Conservation (phyloP, 2,113 vertebrate species). For the Ploceus nigricollis region DNA sequence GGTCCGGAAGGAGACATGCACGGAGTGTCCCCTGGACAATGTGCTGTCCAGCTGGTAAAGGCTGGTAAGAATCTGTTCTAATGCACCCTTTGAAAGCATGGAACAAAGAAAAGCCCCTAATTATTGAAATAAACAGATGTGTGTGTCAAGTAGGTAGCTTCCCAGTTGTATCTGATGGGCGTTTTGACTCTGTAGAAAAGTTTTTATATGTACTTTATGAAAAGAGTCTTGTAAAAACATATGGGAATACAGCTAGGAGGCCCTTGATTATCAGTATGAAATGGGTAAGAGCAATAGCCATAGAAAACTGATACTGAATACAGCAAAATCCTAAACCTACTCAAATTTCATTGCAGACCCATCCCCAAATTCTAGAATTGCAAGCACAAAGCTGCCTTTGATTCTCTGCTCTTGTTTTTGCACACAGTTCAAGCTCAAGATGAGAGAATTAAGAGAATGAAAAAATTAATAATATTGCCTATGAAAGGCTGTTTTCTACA, state of each 20-base stretch:
- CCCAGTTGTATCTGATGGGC: neutral
- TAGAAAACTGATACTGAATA: neutral
- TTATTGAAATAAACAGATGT: neutral
- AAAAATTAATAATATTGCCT: neutral
- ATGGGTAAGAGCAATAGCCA: neutral
- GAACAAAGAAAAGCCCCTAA: neutral
- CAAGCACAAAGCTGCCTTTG: neutral
- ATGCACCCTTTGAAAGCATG: neutral
- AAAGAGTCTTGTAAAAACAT: neutral
- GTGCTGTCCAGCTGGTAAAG: slow-evolving; percentile 86
- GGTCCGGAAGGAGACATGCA: slow-evolving; percentile 93
- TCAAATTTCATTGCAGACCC: neutral
- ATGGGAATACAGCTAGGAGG: neutral
- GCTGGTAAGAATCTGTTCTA: slow-evolving; percentile 77
- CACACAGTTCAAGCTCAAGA: neutral
- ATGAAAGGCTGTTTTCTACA: neutral
- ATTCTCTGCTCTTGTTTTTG: neutral
- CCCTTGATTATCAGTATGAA: neutral
- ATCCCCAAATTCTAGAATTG: neutral
- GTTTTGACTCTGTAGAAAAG: neutral
- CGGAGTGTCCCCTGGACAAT: slow-evolving; percentile 85
- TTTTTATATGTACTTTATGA: neutral
- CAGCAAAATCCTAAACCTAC: neutral
- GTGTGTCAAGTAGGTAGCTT: neutral
- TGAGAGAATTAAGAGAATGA: neutral